phyloP scores from a whole-genome alignment of 2,888 invertebrate species.

The Sepiola atlantica region DNA sequence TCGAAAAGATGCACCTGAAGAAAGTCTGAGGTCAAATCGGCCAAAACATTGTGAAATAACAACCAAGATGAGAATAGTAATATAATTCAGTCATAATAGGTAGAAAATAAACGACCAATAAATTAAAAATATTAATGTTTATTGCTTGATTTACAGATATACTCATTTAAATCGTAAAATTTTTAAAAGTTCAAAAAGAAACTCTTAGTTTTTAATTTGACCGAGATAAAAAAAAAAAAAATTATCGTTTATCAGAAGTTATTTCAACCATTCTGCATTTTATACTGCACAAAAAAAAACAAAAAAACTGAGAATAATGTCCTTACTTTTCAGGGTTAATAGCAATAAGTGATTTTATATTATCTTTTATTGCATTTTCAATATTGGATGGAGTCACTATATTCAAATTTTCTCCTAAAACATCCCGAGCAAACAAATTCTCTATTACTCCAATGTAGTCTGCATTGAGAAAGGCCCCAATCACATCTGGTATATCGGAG shows the following conservation, averaged over 20 bases:
- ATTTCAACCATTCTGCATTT: too few species aligned
- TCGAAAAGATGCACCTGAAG: too few species aligned
- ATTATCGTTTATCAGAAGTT: too few species aligned
- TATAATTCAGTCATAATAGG: neutral
- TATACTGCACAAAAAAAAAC: neutral
- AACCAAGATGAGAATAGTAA: too few species aligned
- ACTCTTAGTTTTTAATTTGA: too few species aligned
- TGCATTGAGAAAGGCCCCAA: neutral
- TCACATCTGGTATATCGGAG: neutral
- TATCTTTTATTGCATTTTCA: neutral
- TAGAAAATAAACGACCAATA: neutral
- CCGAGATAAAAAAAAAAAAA: too few species aligned
- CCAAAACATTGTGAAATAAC: too few species aligned
- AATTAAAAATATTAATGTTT: neutral
- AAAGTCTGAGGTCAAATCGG: too few species aligned
- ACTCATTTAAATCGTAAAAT: neutral
- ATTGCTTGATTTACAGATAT: neutral
- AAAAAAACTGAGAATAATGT: neutral
- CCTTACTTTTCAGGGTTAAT: conserved; percentile 23
- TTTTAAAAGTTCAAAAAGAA: neutral
- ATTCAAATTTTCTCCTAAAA: conserved; percentile 37
- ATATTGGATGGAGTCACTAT: neutral
- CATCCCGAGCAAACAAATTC: conserved; percentile 15
- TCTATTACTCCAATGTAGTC: conserved; percentile 36
- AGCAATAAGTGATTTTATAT: neutral